Evolutionary conservation across 1,140 invertebrate species (phyloP), one percentile per base, ranked within the genome.

Genomic region (Macrostomum lignano): DNA sequence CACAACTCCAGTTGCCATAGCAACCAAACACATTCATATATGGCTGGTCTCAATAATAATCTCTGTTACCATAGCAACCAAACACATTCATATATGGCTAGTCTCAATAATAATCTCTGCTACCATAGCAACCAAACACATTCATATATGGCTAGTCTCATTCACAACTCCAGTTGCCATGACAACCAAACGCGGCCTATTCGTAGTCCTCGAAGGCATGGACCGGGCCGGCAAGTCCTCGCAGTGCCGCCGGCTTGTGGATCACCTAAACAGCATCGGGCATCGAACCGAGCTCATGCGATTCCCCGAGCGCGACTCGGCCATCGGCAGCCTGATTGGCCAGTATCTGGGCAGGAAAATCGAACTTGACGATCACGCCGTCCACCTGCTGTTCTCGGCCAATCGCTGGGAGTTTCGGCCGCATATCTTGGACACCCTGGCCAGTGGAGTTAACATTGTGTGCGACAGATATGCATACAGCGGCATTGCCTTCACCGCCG

Each of bases 401-500:
- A 94, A 94, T 58, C 65, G 84, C 42, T 91, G 82, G 79, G 81
- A 91, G 58, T 57, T 4, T 31, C 33, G 11, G 33, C 11, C 33
- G 3, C 3, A 4, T 13, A 3, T 4, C 29, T 35, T 29, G 19
- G 49, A 66, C 23, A 46, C 63, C 10, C 47, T 93, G 7, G 40
- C 66, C 17, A 43, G 56, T 17, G 84, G 84, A 7, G 67, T 59
- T 2, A 78, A 70, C 7, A 38, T 93, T 3, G 62, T 94, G 36
- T 62, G 86, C 0, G 84, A 93, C 54, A 65, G 82, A 46, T 91
- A 82, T 58, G 70, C 74, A 2, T 81, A 67, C 51, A 82, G 76
- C 17, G 78, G 79, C 28, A 69, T 77, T 23, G 74, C 74, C 2
- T 86, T 71, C 52, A 71, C 74, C 20, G 63, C 69, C 36, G 69